A percentile compares a stretch with the other conserved stretches of the same genome.
Conservation (phyloP, 2,797 vertebrate genomes). For the Sebastes ruberrimus region DNA sequence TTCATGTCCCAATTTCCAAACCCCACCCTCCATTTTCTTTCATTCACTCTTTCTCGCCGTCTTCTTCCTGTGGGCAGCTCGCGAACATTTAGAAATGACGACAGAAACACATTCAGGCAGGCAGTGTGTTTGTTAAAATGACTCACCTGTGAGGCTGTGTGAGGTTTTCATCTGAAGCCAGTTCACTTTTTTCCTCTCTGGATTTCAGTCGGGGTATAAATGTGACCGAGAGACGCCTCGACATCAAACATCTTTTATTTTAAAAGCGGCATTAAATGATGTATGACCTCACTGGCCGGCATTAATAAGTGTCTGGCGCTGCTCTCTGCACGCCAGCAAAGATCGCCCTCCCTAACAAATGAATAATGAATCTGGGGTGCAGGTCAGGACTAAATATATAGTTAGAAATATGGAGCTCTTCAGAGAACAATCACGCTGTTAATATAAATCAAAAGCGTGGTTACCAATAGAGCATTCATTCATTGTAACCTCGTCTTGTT, state of each 20-base stretch:
- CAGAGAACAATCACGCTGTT: neutral
- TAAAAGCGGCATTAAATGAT: conserved; percentile 62
- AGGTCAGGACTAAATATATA: conserved; percentile 52
- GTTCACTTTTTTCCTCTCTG: conserved; percentile 26
- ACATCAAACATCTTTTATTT: conserved; percentile 49
- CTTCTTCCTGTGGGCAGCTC: conserved; percentile 36
- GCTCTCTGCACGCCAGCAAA: conserved; percentile 20
- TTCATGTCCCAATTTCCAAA: conserved; percentile 70
- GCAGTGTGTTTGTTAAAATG: conserved; percentile 36
- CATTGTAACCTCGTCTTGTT: conserved; percentile 59
- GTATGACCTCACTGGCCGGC: conserved; percentile 50
- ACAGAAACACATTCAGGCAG: conserved; percentile 34
- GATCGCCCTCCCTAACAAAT: conserved; percentile 44
- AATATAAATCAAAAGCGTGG: conserved; percentile 22
- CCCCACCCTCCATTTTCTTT: conserved; percentile 41
- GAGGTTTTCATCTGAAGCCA: conserved; percentile 23
- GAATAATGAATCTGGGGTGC: conserved; percentile 54
- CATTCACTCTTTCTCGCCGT: conserved; percentile 50
- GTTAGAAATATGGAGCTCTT: conserved; percentile 28
- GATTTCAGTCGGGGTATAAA: neutral
- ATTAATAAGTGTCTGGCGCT: conserved; percentile 47
- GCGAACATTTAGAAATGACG: conserved; percentile 57
- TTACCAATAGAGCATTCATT: conserved; percentile 52
- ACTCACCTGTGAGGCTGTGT: conserved; percentile 58
- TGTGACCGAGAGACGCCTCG: neutral